These are phyloP conservation scores for Adoxophyes honmai DNA, from an alignment of 1,140 invertebrate genomes.

Conservation along the genomic window DNA sequence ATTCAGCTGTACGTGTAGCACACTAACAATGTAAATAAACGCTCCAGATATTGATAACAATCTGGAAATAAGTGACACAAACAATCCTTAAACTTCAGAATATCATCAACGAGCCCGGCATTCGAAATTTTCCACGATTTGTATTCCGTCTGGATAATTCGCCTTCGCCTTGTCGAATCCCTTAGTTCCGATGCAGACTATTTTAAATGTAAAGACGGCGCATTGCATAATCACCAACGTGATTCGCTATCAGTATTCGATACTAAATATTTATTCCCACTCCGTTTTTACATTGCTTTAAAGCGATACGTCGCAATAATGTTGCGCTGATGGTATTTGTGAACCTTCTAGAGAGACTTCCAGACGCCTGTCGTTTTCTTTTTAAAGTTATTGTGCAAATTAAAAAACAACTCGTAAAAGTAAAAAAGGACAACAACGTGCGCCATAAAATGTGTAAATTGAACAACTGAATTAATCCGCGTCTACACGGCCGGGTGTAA, in stretches of 20 bases:
- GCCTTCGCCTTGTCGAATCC: conserved; percentile 57
- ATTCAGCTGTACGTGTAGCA: background rate
- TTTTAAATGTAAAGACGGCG: conserved; percentile 70
- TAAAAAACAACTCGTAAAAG: too few species aligned
- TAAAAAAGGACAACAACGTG: too few species aligned
- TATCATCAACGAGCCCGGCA: conserved; percentile 54
- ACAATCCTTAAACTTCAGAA: conserved; percentile 42
- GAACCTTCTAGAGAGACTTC: too few species aligned
- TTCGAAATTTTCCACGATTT: conserved; percentile 71
- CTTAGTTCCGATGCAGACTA: conserved; percentile 68
- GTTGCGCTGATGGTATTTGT: conserved; percentile 30
- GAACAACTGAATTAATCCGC: too few species aligned
- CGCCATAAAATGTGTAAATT: too few species aligned
- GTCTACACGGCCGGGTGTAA: too few species aligned
- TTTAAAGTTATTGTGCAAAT: too few species aligned
- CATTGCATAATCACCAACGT: conserved; percentile 71
- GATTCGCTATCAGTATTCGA: conserved; percentile 67
- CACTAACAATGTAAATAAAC: conserved; percentile 1
- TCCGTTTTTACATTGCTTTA: conserved; percentile 45
- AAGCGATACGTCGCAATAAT: conserved; percentile 36
- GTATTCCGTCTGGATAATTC: conserved; percentile 72
- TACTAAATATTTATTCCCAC: conserved; percentile 68
- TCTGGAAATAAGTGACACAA: conserved; percentile 25
- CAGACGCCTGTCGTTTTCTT: too few species aligned
- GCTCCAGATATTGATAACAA: conserved; percentile 11